Base-by-base conservation (phyloP, 64 coral and sea anemone genomes). In the Astreopora myriophthalma region DNA sequence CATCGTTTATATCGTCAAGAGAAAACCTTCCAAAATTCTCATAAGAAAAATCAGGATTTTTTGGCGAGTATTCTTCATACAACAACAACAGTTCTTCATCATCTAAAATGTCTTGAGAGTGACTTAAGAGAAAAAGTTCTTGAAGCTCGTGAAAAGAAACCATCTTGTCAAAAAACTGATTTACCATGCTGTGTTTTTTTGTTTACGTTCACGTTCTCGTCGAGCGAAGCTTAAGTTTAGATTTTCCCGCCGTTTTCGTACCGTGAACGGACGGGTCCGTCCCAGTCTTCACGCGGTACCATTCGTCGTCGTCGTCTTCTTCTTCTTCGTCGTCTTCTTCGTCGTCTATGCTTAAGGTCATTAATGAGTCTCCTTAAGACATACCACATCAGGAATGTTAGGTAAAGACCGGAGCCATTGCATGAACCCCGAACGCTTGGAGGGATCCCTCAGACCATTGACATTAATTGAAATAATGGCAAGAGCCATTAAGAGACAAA, bases 291-390 rank as follows among this genome's bases (percentile, higher is more conserved):
- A 27, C 63, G 63, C 4, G 64, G 19, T 28, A 8, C 64, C 5
- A 27, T 67, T 67, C 64, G 22, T 67, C 64, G 64, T 67, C 64
- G 64, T 67, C 63, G n/a, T 67, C 63, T 24, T n/a, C n/a, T n/a
- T n/a, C n/a, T n/a, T n/a, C n/a, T n/a, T n/a, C n/a, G n/a, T n/a
- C n/a, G n/a, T n/a, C n/a, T n/a, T n/a, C n/a, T n/a, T n/a, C n/a
- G n/a, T n/a, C n/a, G n/a, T n/a, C n/a, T n/a, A n/a, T n/a, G n/a
- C n/a, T n/a, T n/a, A n/a, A n/a, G n/a, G n/a, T n/a, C n/a, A n/a
- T n/a, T n/a, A 16, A 35, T 87, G 91, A 17, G 80, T 76, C 57
- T 92, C 69, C 58, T 87, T 57, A 2, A 88, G 35, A 34, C 92
- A 88, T 39, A 88, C 22, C 2, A 85, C 22, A 68, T 85, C 65